These are phyloP conservation scores for Oreocharis arfaki DNA, from an alignment of 2,113 vertebrate species.

Conservation along the genomic window DNA sequence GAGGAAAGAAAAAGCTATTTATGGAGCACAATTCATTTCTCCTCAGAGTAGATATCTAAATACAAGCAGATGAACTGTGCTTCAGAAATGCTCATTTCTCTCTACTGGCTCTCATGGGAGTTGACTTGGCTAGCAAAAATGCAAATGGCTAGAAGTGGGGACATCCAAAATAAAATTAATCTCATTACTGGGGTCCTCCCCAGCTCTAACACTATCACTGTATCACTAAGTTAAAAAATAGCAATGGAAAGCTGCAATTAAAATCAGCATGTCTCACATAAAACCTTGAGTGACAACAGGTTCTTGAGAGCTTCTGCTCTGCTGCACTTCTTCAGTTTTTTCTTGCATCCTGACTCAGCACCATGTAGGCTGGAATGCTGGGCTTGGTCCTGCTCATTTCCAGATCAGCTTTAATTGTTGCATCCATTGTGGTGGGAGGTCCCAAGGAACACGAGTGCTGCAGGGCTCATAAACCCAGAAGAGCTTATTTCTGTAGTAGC, in stretches of 20 bases:
- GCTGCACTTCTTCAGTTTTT: background rate
- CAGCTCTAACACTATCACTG: background rate
- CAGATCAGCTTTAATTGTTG: background rate
- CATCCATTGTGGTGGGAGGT: background rate
- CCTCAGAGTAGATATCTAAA: background rate
- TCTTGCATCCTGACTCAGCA: background rate
- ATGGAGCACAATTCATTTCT: background rate
- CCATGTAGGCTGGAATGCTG: background rate
- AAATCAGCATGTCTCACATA: background rate
- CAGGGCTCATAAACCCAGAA: background rate
- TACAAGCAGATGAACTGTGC: background rate
- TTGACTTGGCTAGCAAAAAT: background rate
- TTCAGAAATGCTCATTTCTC: background rate
- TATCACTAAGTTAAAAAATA: background rate
- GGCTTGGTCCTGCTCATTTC: background rate
- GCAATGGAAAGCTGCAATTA: background rate
- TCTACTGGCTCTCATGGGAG: background rate
- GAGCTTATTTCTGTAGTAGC: background rate
- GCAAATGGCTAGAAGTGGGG: background rate
- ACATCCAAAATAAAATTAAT: background rate
- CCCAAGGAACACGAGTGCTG: background rate
- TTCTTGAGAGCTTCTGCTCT: background rate
- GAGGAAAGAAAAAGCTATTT: background rate
- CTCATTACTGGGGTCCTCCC: background rate
- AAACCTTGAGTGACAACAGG: background rate